Evolutionary conservation across 1,140 invertebrate genomes (phyloP).

Genomic region (Orussus abietinus): DNA sequence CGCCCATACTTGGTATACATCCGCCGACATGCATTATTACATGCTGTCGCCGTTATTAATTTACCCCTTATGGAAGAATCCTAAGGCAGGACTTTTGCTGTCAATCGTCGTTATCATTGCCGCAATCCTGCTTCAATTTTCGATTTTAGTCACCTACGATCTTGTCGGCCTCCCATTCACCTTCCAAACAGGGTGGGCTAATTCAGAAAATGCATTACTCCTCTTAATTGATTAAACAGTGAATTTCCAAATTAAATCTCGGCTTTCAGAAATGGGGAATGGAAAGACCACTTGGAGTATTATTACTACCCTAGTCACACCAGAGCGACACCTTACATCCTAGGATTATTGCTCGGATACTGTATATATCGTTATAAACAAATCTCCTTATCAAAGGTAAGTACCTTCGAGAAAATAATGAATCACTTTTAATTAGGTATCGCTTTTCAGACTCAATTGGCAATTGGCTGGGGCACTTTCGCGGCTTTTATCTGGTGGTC

Average conservation of each 20-base stretch:
- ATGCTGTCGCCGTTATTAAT: slow-evolving; percentile 41
- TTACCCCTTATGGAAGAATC: slow-evolving; percentile 28
- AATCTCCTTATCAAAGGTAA: slow-evolving; percentile 3
- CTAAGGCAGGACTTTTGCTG: slow-evolving; percentile 24
- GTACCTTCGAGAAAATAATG: neutral
- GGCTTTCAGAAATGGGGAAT: too few relatives aligned
- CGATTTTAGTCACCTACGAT: too few relatives aligned
- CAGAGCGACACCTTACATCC: slow-evolving; percentile 53
- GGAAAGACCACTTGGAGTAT: too few relatives aligned
- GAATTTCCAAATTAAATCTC: too few relatives aligned
- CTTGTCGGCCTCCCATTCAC: too few relatives aligned
- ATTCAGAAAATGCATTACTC: too few relatives aligned
- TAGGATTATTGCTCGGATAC: slow-evolving; percentile 56
- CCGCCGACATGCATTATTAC: slow-evolving; percentile 47
- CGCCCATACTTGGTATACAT: too few relatives aligned
- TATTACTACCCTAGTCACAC: slow-evolving; percentile 34
- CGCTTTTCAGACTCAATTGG: neutral
- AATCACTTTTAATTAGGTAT: neutral
- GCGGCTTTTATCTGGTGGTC: neutral
- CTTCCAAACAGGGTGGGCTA: too few relatives aligned
- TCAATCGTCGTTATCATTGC: slow-evolving; percentile 17
- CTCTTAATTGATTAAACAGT: too few relatives aligned
- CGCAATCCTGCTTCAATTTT: too few relatives aligned
- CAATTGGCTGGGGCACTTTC: neutral
- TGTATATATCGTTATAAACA: slow-evolving; percentile 18